Base-by-base conservation (phyloP, 1,140 invertebrate genomes). In the Eupristina koningsbergeri region DNA sequence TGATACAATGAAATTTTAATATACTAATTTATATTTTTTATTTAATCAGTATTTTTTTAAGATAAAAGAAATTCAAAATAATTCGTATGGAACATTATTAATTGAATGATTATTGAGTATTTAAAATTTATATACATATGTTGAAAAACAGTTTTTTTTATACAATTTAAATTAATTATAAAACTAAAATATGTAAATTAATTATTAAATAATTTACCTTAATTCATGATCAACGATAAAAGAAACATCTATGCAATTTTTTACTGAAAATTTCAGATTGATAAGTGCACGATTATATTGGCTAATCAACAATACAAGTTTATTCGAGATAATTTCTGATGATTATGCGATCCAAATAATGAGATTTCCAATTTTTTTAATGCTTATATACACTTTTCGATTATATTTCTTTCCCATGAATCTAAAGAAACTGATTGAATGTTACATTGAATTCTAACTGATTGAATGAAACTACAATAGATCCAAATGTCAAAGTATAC, bases 341-440 rank as follows among this genome's bases (percentile, higher is more conserved):
- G 47, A n/a, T 71, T 73, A 73, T 73, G 34, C 15, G 69, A 74
- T 80, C 29, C 67, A 5, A 29, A 64, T 67, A 80, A 80, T 45
- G 34, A 83, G 31, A 76, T 75, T 83, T 83, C 77, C 74, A 47
- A 76, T 29, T 64, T 64, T 22, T 64, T 82, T 75, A 34, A 58
- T 29, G 45, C 45, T 76, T 73, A 83, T 83, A 67, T 67, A 69
- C 81, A 34, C 58, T 53, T 74, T 74, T 61, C 26, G 45, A 53
- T 45, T 39, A 41, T 15, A 47, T 74, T 50, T 34, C 45, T 31
- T 50, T 74, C 73, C 73, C 73, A 50, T 50, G 26, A 26, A 31
- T 74, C 15, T 45, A 39, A 19, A n/a, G 36, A 41, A 71, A n/a
- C 19, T 26, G 67, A 71, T 71, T 41, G 36, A n/a, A n/a, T 26